These are phyloP conservation scores for Barnardius zonarius DNA, from an alignment of 2,113 vertebrate genomes.

Conservation along the genomic window DNA sequence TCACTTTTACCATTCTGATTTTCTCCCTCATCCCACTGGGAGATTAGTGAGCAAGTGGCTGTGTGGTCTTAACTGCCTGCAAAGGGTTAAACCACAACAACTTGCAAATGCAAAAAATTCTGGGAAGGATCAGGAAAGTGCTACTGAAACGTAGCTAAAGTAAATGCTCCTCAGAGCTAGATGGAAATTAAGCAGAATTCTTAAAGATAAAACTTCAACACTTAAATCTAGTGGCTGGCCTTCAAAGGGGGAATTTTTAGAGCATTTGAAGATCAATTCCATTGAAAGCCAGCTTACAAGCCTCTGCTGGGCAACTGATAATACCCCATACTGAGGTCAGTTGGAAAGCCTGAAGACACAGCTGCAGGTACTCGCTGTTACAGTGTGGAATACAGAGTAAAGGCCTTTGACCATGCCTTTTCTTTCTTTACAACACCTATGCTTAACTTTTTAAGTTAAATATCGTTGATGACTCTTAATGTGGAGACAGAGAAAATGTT, in stretches of 20 bases:
- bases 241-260: background rate
- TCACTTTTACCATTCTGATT: background rate
- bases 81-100: background rate
- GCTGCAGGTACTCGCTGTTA: background rate
- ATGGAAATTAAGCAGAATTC: background rate
- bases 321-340: background rate
- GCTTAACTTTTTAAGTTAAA: background rate
- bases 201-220: background rate
- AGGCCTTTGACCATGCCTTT: background rate
- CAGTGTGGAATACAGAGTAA: background rate
- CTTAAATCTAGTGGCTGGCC: background rate
- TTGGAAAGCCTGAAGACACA: background rate
- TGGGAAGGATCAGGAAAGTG: background rate
- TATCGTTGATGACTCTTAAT: background rate
- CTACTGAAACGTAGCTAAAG: background rate
- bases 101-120: background rate
- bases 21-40: background rate
- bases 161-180: background rate
- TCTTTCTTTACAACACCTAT: background rate
- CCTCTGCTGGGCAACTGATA: background rate
- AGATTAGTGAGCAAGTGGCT: accelerated
- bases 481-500: background rate
- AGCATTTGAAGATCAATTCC: background rate
- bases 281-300: background rate
- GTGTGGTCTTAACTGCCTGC: background rate